Base-by-base conservation (phyloP, 2,888 invertebrate genomes). In the Melieria crassipennis region DNA sequence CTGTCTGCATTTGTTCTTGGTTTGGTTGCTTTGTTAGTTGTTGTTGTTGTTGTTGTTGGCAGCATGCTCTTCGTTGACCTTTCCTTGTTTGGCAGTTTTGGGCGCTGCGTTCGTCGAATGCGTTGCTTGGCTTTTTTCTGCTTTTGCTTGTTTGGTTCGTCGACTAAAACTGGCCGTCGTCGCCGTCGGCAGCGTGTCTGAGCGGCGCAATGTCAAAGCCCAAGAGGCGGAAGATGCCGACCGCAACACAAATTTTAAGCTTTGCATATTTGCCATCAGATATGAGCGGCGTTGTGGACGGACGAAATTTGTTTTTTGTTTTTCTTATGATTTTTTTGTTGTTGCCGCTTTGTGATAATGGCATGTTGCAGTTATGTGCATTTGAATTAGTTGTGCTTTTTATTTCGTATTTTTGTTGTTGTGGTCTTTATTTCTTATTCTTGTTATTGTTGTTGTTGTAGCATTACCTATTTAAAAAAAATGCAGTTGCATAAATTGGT, bases 31-130 rank as follows among this genome's bases (percentile, higher is more conserved):
- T 30, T 52, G 52, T 9, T 6, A n/a, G 52, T 13, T 50, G 30
- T 61, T 60, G 30, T 55, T 50, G 30, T 61, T 60, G 30, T 55
- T 48, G 9, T 62, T 65, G 74, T 63, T 75, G 73, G 76, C 78
- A 76, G 76, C 80, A 81, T 81, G 82, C 81, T 82, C 80, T 80
- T 80, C 74, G 67, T 77, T 72, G 66, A 69, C 66, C 42, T 68
- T 43, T 61, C 67, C 69, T 45, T 73, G 75, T 75, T 70, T 70
- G 74, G 65, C 66, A 58, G 71, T 63, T 55, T 56, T 10, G 48
- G 66, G 45, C 60, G 65, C 52, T 7, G 13, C n/a, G n/a, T n/a
- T n/a, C n/a, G n/a, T n/a, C n/a, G n/a, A n/a, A n/a, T 7, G 13
- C n/a, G 63, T 65, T 63, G 55, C 62, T 10, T 43, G 10, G 42